phyloP scores from a whole-genome alignment of 1,140 invertebrate species.

The Macrobrachium rosenbergii region DNA sequence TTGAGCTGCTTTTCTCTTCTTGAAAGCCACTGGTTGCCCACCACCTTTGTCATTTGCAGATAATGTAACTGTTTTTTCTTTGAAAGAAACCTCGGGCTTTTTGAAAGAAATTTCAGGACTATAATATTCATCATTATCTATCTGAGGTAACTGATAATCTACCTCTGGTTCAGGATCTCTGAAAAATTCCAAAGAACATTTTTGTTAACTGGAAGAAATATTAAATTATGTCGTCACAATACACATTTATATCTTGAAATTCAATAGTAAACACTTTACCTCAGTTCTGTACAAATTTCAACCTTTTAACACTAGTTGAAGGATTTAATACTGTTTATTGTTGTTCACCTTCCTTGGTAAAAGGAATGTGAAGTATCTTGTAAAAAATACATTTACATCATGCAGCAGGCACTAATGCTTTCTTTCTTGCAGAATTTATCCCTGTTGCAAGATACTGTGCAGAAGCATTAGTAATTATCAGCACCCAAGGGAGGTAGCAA shows the following conservation, averaged over 20 bases:
- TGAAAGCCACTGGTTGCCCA: conserved; percentile 30
- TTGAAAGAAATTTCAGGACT: conserved; percentile 44
- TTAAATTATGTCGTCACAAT: background rate
- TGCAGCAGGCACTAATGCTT: too few relatives aligned
- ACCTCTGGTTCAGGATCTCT: conserved; percentile 7
- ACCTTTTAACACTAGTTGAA: too few relatives aligned
- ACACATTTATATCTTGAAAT: background rate
- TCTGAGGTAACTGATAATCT: conserved; percentile 56
- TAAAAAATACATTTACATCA: too few relatives aligned
- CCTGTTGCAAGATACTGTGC: too few relatives aligned
- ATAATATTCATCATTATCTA: conserved; percentile 45
- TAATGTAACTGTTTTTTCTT: conserved; percentile 35
- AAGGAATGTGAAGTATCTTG: too few relatives aligned
- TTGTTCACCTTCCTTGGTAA: too few relatives aligned
- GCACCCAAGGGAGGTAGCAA: too few relatives aligned
- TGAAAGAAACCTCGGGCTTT: conserved; percentile 28
- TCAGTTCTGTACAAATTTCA: too few relatives aligned
- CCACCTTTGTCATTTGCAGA: conserved; percentile 19
- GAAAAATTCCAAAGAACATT: background rate
- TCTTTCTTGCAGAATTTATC: too few relatives aligned
- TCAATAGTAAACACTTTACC: background rate
- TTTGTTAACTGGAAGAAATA: background rate
- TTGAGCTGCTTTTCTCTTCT: conserved; percentile 36
- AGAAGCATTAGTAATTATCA: too few relatives aligned
- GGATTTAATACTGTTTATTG: too few relatives aligned